Evolutionary conservation across 2,797 vertebrate species (phyloP).

Genomic region (Myripristis jacobus): DNA sequence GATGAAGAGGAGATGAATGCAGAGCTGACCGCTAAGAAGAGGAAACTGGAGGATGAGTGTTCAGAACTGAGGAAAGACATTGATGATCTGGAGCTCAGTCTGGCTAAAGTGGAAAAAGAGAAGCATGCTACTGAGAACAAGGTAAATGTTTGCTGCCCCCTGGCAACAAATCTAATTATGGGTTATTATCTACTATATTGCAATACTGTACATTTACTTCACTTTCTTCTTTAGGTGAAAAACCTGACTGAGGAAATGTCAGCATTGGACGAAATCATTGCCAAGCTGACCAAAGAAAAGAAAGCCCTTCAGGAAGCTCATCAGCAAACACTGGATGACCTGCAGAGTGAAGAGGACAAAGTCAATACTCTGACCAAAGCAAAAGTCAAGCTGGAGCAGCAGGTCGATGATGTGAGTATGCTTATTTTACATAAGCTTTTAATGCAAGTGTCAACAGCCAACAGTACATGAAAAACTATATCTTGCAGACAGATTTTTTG

Average conservation of each 20-base stretch:
- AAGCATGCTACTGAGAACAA: constrained; percentile 92
- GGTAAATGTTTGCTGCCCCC: constrained; percentile 61
- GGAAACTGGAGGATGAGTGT: constrained; percentile 88
- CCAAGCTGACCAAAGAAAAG: constrained; percentile 90
- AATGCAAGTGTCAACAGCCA: not conserved
- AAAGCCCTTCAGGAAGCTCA: constrained; percentile 92
- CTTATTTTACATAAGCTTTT: not conserved
- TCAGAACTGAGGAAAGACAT: constrained; percentile 90
- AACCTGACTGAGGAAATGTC: constrained; percentile 91
- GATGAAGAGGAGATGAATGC: constrained; percentile 87
- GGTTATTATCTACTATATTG: too few relatives aligned
- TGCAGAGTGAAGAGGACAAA: constrained; percentile 90
- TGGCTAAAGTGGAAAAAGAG: constrained; percentile 91
- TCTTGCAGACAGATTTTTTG: not conserved
- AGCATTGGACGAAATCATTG: constrained; percentile 87
- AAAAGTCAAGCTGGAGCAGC: constrained; percentile 89
- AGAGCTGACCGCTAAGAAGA: constrained; percentile 86
- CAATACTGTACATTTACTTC: too few relatives aligned
- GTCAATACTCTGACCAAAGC: constrained; percentile 89
- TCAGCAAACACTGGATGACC: constrained; percentile 89
- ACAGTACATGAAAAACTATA: not conserved
- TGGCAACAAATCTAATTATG: too few relatives aligned
- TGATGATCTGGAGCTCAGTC: constrained; percentile 86
- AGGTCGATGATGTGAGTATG: constrained; percentile 86
- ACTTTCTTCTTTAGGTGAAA: constrained; percentile 82